Evolutionary conservation across 2,797 vertebrate species (phyloP).

Genomic region (Pitangus sulphuratus): DNA sequence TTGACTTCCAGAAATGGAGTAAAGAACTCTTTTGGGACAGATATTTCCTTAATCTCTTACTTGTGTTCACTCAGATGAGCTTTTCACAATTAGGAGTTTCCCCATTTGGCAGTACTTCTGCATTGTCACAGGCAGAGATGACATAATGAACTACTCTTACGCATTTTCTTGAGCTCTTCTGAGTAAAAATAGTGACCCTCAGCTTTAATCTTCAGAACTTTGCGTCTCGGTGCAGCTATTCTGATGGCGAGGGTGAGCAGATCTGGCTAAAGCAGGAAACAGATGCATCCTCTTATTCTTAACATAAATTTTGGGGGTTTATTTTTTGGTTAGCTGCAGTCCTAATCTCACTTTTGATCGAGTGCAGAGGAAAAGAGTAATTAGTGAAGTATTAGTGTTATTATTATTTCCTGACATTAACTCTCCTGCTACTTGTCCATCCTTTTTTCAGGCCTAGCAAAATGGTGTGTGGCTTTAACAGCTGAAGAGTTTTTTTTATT

Average conservation of each 20-base stretch:
- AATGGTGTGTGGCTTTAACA: background rate
- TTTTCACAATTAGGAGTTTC: constrained; percentile 23
- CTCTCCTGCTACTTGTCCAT: constrained; percentile 70
- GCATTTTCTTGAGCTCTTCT: background rate
- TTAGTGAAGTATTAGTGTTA: constrained; percentile 79
- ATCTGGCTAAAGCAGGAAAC: constrained; percentile 77
- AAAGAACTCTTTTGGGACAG: background rate
- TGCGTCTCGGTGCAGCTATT: constrained; percentile 12
- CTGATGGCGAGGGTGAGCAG: constrained; percentile 63
- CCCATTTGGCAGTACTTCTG: constrained; percentile 14
- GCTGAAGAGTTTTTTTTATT: background rate
- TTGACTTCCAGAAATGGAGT: background rate
- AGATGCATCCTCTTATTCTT: constrained; percentile 80
- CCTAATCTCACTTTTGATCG: constrained; percentile 72
- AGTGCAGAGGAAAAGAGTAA: constrained; percentile 80
- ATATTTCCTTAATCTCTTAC: constrained; percentile 26
- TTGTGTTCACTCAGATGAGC: constrained; percentile 16
- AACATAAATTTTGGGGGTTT: constrained; percentile 63
- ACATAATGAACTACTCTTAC: constrained; percentile 32
- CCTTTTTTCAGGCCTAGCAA: constrained; percentile 43
- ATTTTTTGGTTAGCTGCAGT: constrained; percentile 57
- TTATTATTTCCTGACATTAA: constrained; percentile 82
- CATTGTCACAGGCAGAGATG: constrained; percentile 51
- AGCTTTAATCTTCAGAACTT: constrained; percentile 66
- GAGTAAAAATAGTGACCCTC: constrained; percentile 44